Percentiles rank a stretch among this genome's conserved stretches.
phyloP scores from a whole-genome alignment of 2,888 invertebrate species.

The Drymonia ruficornis region DNA sequence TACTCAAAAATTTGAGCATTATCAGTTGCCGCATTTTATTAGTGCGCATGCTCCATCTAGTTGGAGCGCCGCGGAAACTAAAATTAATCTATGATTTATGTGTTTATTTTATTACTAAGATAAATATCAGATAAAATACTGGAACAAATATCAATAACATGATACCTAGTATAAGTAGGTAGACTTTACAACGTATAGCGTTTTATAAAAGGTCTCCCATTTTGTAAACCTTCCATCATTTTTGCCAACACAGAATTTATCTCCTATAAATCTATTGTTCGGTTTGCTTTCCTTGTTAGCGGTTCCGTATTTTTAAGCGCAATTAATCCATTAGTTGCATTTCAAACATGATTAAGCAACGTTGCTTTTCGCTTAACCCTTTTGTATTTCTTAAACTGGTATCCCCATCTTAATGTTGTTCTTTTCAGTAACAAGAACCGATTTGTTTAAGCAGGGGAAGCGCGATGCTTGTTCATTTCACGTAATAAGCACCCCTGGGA shows the following conservation, averaged over 20 bases:
- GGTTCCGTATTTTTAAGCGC: conserved; percentile 18
- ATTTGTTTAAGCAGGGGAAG: conserved; percentile 67
- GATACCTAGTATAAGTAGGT: too few relatives aligned
- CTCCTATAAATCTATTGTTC: conserved; percentile 19
- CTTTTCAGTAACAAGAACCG: conserved; percentile 66
- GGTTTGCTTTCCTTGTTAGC: conserved; percentile 24
- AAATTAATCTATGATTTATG: too few relatives aligned
- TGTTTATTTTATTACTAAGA: too few relatives aligned
- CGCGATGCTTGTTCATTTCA: conserved; percentile 64
- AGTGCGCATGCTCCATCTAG: too few relatives aligned
- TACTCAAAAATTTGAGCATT: too few relatives aligned
- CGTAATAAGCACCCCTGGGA: conserved; percentile 51
- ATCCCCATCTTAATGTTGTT: conserved; percentile 55
- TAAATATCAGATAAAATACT: too few relatives aligned
- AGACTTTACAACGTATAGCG: too few relatives aligned
- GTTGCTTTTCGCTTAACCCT: conserved; percentile 60
- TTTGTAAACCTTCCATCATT: not conserved
- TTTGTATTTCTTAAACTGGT: conserved; percentile 49
- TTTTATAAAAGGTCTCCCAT: not conserved
- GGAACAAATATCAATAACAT: too few relatives aligned
- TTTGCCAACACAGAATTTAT: not conserved
- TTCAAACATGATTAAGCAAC: conserved; percentile 68
- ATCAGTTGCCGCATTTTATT: too few relatives aligned
- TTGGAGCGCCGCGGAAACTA: too few relatives aligned
- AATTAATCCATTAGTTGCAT: conserved; percentile 48